phyloP scores from a whole-genome alignment of 2,797 vertebrate species.

The Cyclura pinguis region DNA sequence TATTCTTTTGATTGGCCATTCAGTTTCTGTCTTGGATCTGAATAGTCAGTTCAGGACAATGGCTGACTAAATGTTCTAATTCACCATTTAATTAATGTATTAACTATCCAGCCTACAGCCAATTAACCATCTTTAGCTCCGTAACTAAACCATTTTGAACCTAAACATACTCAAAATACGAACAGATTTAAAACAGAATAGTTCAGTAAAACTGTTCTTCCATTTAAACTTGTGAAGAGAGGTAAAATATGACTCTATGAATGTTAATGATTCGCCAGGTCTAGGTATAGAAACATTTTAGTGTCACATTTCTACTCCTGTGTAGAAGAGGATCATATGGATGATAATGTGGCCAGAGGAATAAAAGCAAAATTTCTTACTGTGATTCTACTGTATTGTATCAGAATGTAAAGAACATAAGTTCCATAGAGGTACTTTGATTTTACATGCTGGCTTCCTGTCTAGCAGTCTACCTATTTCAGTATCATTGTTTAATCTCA shows the following conservation, averaged over 20 bases:
- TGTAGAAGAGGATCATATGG: background rate
- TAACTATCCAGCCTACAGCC: background rate
- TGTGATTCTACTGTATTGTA: background rate
- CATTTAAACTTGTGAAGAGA: background rate
- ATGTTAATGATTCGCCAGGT: background rate
- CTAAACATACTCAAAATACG: background rate
- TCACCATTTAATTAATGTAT: background rate
- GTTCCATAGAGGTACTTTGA: background rate
- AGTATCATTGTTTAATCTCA: background rate
- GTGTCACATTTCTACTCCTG: background rate
- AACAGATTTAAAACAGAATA: background rate
- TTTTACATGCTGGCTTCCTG: background rate
- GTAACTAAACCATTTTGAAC: background rate
- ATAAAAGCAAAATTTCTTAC: background rate
- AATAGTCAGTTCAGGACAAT: background rate
- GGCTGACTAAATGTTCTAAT: background rate
- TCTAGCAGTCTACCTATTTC: background rate
- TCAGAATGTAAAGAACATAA: background rate
- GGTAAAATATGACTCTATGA: background rate
- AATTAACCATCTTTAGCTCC: background rate
- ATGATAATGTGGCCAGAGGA: background rate
- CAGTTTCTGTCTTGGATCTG: background rate
- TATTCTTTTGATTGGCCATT: background rate
- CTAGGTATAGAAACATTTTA: background rate
- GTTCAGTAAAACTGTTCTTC: background rate